Base-by-base conservation (phyloP, 1,140 invertebrate species). In the Drosophila tristis region DNA sequence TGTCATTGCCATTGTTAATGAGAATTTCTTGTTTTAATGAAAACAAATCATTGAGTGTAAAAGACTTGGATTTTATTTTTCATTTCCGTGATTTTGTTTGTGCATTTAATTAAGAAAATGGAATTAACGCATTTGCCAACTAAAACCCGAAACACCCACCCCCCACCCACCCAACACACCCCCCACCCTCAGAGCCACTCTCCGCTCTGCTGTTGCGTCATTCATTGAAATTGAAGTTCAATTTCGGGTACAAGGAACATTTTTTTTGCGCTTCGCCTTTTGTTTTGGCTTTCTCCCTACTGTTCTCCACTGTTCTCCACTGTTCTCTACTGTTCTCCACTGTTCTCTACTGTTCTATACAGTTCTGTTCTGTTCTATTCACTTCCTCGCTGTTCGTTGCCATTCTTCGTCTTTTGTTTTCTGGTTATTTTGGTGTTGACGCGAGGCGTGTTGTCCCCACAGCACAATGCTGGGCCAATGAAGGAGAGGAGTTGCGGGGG, bases 41-140 rank as follows among this genome's bases (percentile, higher is more conserved):
- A 90, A 91, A 91, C 89, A 91, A 91, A 91, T 91, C 89, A 91
- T 91, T 91, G 89, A 91, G 89, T 91, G 89, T 91, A 90, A 91
- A 91, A 87, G 80, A 90, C 87, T 87, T 81, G 82, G 87, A 84
- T 87, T 84, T 90, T 90, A 90, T 90, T 90, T 90, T 90, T 90
- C 87, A 90, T 90, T 90, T 82, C 87, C 85, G 87, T 90, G 87
- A 90, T 86, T 90, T 87, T 86, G 86, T 90, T 90, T 90, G 80
- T 90, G 81, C 81, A 86, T 90, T 90, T 90, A 90, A 90, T 90
- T 90, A 90, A 90, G 87, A 90, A 90, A 90, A 90, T 90, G 87
- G 87, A 90, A 90, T 90, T 90, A 90, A 90, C 87, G 86, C 81
- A 90, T 90, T 90, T 90, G 51, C 65, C 48, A 48, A 45, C 54